Conservation (phyloP, 2,888 invertebrate species). For the Nomada flava region DNA sequence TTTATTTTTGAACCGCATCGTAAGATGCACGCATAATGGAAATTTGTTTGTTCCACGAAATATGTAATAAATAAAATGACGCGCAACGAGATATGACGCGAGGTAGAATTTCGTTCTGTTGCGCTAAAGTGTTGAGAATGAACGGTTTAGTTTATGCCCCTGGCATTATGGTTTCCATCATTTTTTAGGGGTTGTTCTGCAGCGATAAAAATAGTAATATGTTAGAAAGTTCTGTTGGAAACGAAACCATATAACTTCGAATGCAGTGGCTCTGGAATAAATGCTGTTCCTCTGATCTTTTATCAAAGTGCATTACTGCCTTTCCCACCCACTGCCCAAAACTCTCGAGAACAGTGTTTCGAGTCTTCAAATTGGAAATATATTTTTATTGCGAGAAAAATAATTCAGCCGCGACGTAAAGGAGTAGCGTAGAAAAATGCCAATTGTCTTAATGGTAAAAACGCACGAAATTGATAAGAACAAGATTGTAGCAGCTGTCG, state of each 20-base stretch:
- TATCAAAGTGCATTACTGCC: constrained; percentile 9
- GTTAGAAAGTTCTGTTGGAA: constrained; percentile 4
- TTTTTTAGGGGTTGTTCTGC: constrained; percentile 1
- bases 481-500: too few relatives aligned
- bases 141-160: not conserved
- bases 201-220: constrained; percentile 1
- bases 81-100: too few relatives aligned
- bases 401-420: too few relatives aligned
- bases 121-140: constrained; percentile 5
- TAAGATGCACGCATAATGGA: too few relatives aligned
- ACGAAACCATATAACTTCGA: not conserved
- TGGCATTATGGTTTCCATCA: constrained; percentile 7
- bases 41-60: too few relatives aligned
- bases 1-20: too few relatives aligned
- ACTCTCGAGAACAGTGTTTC: not conserved
- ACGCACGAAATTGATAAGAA: too few relatives aligned
- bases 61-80: too few relatives aligned
- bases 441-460: too few relatives aligned
- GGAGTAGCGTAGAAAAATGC: too few relatives aligned
- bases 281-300: constrained; percentile 1
- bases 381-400: not conserved
- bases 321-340: not conserved
- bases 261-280: constrained; percentile 11
- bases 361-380: constrained; percentile 18
- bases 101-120: not conserved